phyloP scores from a whole-genome alignment of 2,888 invertebrate species.

The Ashinkailepas kermadecensis region DNA sequence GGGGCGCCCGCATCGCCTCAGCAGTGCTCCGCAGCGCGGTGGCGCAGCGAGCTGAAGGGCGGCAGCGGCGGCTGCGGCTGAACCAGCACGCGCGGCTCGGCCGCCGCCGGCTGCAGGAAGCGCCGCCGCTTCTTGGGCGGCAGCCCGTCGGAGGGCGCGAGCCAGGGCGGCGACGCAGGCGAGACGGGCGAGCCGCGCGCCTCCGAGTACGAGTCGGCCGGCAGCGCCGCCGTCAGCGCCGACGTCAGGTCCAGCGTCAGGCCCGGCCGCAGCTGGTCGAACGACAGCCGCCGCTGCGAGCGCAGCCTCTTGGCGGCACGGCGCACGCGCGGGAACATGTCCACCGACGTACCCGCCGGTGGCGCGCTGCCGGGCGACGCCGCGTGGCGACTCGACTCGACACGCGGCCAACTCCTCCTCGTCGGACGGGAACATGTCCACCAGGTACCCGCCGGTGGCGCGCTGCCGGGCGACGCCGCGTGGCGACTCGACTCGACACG shows the following conservation, averaged over 20 bases:
- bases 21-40: not conserved
- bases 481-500: not conserved
- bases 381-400: not conserved
- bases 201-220: no score
- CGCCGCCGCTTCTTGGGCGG: not conserved
- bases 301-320: not conserved
- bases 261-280: not conserved
- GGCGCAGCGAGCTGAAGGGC: conserved; percentile 1
- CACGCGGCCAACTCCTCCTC: not conserved
- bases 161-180: no score
- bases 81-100: not conserved
- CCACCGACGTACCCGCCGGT: no score
- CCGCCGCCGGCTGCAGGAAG: conserved; percentile 1
- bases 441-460: no score
- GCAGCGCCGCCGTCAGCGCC: no score
- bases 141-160: not conserved
- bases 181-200: no score
- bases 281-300: not conserved
- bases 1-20: not conserved
- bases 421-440: not conserved
- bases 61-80: conserved; percentile 10
- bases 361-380: not conserved
- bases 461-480: not conserved
- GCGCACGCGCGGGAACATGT: no score
- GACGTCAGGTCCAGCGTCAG: no score